phyloP scores from a whole-genome alignment of 2,797 vertebrate species.

The Petrocephalus sullivani region DNA sequence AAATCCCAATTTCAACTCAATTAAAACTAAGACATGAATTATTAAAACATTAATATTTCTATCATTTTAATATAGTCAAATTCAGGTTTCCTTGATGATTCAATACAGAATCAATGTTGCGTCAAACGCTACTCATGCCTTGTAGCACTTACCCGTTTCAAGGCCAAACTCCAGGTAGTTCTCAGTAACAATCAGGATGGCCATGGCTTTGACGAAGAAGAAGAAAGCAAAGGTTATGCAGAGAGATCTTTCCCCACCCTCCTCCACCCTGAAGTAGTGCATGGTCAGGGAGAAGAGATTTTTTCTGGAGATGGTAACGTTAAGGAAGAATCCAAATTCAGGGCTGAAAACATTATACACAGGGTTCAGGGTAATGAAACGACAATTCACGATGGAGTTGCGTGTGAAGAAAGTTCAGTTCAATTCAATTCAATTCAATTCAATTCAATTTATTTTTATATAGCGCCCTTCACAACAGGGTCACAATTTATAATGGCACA shows the following conservation, averaged over 20 bases:
- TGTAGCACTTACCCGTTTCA: slow-evolving; percentile 75
- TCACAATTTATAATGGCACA: not conserved
- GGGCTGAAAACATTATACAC: not conserved
- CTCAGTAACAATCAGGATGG: slow-evolving; percentile 93
- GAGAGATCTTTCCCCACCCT: slow-evolving; percentile 91
- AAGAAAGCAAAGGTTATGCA: slow-evolving; percentile 96
- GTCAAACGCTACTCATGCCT: not conserved
- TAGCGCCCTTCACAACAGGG: no score
- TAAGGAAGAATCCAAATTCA: slow-evolving; percentile 49
- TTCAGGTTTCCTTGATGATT: not conserved
- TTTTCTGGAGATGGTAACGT: slow-evolving; percentile 68
- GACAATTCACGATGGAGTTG: not conserved
- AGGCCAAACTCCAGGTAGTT: slow-evolving; percentile 97
- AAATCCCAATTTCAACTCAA: not conserved
- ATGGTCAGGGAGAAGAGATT: slow-evolving; percentile 91
- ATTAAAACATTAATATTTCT: not conserved
- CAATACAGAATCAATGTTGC: not conserved
- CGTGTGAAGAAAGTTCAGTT: not conserved
- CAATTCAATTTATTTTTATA: no score
- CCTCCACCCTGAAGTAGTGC: slow-evolving; percentile 95
- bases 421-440: no score
- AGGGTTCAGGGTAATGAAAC: not conserved
- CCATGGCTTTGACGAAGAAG: slow-evolving; percentile 99
- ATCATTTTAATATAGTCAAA: not conserved
- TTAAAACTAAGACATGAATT: not conserved